These are phyloP conservation scores for Scomber japonicus DNA, from an alignment of 2,113 vertebrate genomes.

Conservation along the genomic window DNA sequence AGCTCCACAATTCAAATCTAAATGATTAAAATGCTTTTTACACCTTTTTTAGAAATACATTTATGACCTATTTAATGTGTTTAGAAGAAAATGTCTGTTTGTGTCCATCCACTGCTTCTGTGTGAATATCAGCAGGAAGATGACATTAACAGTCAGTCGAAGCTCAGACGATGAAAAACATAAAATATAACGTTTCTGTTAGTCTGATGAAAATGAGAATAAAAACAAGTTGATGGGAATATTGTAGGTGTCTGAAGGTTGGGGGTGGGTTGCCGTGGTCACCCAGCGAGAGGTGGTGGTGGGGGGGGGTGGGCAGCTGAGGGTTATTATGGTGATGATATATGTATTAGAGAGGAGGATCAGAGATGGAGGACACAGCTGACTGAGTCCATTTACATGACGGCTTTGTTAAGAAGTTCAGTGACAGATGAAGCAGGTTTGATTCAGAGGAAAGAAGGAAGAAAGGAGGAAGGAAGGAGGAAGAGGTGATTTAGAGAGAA, in stretches of 20 bases:
- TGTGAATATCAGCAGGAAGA: too few species aligned
- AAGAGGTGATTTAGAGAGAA: neutral
- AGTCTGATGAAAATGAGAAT: too few species aligned
- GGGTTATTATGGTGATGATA: slow-evolving; percentile 46
- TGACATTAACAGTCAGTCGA: too few species aligned
- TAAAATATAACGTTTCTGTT: too few species aligned
- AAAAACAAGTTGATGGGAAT: too few species aligned
- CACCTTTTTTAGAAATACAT: too few species aligned
- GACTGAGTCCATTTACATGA: slow-evolving; percentile 59
- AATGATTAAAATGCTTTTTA: too few species aligned
- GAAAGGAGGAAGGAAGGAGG: neutral
- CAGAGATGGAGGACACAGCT: slow-evolving; percentile 53
- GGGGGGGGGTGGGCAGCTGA: slow-evolving; percentile 6
- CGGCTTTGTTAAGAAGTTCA: slow-evolving; percentile 45
- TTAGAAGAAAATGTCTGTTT: too few species aligned
- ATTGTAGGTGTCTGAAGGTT: neutral
- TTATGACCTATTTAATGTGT: too few species aligned
- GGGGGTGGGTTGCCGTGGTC: slow-evolving; percentile 16
- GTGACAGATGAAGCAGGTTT: slow-evolving; percentile 22
- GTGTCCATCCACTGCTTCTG: too few species aligned
- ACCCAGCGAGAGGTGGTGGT: neutral
- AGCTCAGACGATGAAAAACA: too few species aligned
- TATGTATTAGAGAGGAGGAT: slow-evolving; percentile 36
- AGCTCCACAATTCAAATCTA: too few species aligned
- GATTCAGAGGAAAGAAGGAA: neutral